phyloP scores from a whole-genome alignment of 1,140 invertebrate genomes.

The Ladona fulva region DNA sequence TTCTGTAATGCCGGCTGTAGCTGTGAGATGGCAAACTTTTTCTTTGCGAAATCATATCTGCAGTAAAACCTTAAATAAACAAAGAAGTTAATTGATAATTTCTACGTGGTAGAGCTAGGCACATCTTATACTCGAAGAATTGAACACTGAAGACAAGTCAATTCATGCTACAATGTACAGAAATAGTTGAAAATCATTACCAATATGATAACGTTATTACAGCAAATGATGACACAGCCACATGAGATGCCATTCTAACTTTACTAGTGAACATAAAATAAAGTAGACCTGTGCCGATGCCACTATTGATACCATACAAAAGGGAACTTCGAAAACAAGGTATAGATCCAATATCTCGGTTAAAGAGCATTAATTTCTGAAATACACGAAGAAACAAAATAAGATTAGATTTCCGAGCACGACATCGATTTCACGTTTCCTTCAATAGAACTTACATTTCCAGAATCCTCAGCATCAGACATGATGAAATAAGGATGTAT shows the following conservation, averaged over 20 bases:
- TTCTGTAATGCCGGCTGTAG: not conserved
- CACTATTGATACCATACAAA: constrained; percentile 47
- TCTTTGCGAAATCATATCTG: not conserved
- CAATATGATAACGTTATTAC: constrained; percentile 45
- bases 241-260: constrained; percentile 36
- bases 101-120: too few species aligned
- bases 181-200: constrained; percentile 21
- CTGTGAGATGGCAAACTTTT: not conserved
- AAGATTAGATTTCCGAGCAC: too few species aligned
- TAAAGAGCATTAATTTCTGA: constrained; percentile 41
- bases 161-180: not conserved
- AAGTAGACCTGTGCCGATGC: constrained; percentile 42
- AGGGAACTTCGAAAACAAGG: constrained; percentile 55
- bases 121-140: too few species aligned
- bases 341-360: constrained; percentile 48
- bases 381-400: not conserved
- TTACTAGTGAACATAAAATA: constrained; percentile 51
- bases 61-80: not conserved
- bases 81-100: not conserved
- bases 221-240: constrained; percentile 42
- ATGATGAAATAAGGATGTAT: too few species aligned
- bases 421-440: too few species aligned
- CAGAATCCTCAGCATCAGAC: too few species aligned
- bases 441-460: too few species aligned
- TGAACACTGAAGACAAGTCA: too few species aligned